phyloP scores from a whole-genome alignment of 1,140 invertebrate species.

The Pseudomyrmex concolor region DNA sequence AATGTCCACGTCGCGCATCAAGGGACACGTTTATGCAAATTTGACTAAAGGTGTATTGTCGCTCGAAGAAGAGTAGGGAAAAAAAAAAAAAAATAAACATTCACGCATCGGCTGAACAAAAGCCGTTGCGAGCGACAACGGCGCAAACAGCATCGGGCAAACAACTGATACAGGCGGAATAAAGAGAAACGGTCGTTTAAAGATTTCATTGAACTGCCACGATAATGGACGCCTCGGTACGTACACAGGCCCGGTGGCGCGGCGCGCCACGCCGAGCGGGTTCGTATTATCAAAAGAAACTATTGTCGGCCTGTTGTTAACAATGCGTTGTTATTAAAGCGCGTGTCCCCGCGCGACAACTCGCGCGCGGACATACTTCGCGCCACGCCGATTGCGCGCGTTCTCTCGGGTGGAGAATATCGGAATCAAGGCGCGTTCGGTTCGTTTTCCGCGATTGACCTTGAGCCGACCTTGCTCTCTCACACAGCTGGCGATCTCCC shows the following conservation, averaged over 20 bases:
- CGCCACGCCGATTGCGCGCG: conserved; percentile 23
- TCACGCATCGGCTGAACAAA: conserved; percentile 41
- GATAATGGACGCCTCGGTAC: conserved; percentile 73
- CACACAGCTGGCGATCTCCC: conserved; percentile 8
- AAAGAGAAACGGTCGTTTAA: conserved; percentile 74
- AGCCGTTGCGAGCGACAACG: conserved; percentile 57
- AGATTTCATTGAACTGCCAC: conserved; percentile 81
- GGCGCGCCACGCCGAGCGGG: conserved; percentile 39
- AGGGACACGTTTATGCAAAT: conserved; percentile 56
- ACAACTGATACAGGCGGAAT: conserved; percentile 79
- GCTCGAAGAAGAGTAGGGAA: conserved; percentile 17
- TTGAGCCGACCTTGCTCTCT: conserved; percentile 40
- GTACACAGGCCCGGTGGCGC: conserved; percentile 60
- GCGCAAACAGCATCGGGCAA: conserved; percentile 79
- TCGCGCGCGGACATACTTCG: conserved; percentile 57
- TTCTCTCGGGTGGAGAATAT: conserved; percentile 15
- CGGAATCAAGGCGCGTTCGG: conserved; percentile 33
- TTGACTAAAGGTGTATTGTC: conserved; percentile 53
- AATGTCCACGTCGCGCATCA: conserved; percentile 44
- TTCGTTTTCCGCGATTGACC: conserved; percentile 29
- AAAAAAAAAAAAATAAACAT: conserved; percentile 19
- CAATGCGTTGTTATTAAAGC: conserved; percentile 80
- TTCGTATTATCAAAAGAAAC: conserved; percentile 81
- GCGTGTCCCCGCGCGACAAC: conserved; percentile 48
- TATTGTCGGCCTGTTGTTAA: conserved; percentile 81